Percentiles rank a stretch among this genome's conserved stretches.
Conservation (phyloP, 2,797 vertebrate species). For the Gephyroberyx darwinii region DNA sequence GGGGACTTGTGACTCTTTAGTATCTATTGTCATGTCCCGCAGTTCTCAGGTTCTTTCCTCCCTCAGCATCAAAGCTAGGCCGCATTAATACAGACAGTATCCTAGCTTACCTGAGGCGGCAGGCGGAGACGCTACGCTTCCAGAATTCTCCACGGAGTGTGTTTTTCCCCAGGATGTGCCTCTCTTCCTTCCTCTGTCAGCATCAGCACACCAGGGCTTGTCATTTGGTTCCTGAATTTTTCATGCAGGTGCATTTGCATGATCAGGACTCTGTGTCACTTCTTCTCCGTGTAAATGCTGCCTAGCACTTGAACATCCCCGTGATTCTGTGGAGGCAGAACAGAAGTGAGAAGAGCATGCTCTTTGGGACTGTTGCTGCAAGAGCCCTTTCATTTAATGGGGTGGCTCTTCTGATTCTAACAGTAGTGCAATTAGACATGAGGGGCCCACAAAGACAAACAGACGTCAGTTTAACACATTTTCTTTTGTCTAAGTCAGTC, state of each 20-base stretch:
- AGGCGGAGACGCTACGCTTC: constrained; percentile 77
- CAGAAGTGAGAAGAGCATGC: constrained; percentile 65
- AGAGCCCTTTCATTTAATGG: constrained; percentile 70
- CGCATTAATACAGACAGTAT: constrained; percentile 78
- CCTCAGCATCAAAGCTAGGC: constrained; percentile 76
- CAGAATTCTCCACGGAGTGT: constrained; percentile 75
- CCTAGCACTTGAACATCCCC: constrained; percentile 56
- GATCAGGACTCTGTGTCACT: constrained; percentile 72
- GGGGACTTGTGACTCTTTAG: constrained; percentile 78
- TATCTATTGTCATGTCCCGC: constrained; percentile 69
- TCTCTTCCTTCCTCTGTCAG: constrained; percentile 74
- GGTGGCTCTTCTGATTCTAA: constrained; percentile 58
- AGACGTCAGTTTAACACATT: constrained; percentile 44
- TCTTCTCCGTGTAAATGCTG: constrained; percentile 57
- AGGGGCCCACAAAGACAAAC: constrained; percentile 41
- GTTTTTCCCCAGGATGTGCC: constrained; percentile 66
- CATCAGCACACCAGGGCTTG: constrained; percentile 68
- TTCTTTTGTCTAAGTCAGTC: constrained; percentile 12
- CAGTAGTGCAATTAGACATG: constrained; percentile 65
- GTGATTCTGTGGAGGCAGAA: constrained; percentile 66
- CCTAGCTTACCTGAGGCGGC: constrained; percentile 79
- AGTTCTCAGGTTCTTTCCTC: constrained; percentile 65
- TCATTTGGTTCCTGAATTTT: constrained; percentile 80
- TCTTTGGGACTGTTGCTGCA: constrained; percentile 68
- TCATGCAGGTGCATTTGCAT: constrained; percentile 80